These are phyloP conservation scores for Athene cunicularia DNA, from an alignment of 2,113 vertebrate species.

Conservation along the genomic window DNA sequence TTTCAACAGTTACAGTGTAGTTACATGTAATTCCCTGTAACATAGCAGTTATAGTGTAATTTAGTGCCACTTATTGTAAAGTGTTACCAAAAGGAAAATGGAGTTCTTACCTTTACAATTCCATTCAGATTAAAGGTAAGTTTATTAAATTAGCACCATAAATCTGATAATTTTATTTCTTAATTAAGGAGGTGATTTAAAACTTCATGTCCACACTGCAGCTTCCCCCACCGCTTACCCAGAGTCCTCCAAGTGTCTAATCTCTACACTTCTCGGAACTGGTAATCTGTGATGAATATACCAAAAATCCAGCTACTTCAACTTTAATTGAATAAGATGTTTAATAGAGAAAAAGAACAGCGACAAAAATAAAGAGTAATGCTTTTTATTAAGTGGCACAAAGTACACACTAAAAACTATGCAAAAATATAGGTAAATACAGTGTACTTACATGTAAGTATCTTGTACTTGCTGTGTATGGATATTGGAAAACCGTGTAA, in stretches of 20 bases:
- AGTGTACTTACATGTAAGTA: conserved; percentile 85
- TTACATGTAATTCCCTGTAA: conserved; percentile 85
- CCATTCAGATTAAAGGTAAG: conserved; percentile 64
- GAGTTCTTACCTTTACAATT: conserved; percentile 70
- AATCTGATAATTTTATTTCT: conserved; percentile 58
- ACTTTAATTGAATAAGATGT: conserved; percentile 36
- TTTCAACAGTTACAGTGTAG: conserved; percentile 73
- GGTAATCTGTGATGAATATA: conserved; percentile 62
- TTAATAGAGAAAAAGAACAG: conserved; percentile 6
- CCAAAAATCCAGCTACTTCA: conserved; percentile 54
- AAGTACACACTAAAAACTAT: conserved; percentile 87
- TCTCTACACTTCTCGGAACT: conserved; percentile 60
- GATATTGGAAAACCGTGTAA: conserved; percentile 81
- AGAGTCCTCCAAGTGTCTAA: conserved; percentile 53
- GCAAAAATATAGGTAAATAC: conserved; percentile 86
- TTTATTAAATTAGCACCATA: conserved; percentile 55
- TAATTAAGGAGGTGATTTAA: conserved; percentile 66
- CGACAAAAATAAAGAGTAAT: conserved; percentile 66
- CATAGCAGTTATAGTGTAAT: conserved; percentile 84
- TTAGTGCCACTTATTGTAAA: conserved; percentile 87
- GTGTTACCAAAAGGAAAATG: conserved; percentile 79
- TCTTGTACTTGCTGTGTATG: conserved; percentile 85
- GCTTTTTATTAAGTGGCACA: conserved; percentile 86
- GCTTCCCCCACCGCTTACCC: conserved; percentile 30
- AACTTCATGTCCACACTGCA: conserved; percentile 35